These are phyloP conservation scores for Schizotus pectinicornis DNA, from an alignment of 2,888 invertebrate genomes.

Conservation along the genomic window DNA sequence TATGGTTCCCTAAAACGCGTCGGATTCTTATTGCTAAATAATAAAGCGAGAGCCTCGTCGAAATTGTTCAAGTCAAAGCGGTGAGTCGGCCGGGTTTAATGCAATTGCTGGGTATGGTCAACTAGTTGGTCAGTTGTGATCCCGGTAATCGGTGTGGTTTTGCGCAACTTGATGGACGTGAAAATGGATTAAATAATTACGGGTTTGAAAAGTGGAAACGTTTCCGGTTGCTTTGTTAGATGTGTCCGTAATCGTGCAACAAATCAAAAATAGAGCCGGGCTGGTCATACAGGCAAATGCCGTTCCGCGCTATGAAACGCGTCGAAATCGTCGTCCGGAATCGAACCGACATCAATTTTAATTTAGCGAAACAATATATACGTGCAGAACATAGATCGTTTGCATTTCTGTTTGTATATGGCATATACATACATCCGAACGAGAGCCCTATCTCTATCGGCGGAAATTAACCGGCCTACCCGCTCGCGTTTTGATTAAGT, in stretches of 20 bases:
- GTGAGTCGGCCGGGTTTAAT: too few species aligned
- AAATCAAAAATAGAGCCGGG: conserved; percentile 22
- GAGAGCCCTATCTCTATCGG: conserved; percentile 34
- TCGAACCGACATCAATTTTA: conserved; percentile 36
- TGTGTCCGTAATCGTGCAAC: conserved; percentile 25
- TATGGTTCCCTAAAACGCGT: too few species aligned
- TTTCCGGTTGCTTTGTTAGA: conserved; percentile 15
- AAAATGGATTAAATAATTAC: neutral
- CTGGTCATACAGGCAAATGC: neutral
- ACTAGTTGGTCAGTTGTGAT: conserved; percentile 1
- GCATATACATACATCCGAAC: conserved; percentile 24
- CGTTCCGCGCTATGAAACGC: conserved; percentile 27
- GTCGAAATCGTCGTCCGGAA: conserved; percentile 26
- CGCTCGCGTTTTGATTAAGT: conserved; percentile 38
- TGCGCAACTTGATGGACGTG: neutral
- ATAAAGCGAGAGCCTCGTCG: too few species aligned
- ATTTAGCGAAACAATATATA: conserved; percentile 39
- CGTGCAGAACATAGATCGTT: conserved; percentile 32
- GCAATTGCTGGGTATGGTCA: too few species aligned
- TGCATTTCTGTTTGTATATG: conserved; percentile 30
- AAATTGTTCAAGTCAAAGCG: too few species aligned
- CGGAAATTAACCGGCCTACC: conserved; percentile 39
- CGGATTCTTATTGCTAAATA: too few species aligned
- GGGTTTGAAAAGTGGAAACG: neutral
- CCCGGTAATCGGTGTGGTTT: conserved; percentile 7